Base-by-base conservation (phyloP, 2,797 vertebrate species). In the Pteropus rufus region DNA sequence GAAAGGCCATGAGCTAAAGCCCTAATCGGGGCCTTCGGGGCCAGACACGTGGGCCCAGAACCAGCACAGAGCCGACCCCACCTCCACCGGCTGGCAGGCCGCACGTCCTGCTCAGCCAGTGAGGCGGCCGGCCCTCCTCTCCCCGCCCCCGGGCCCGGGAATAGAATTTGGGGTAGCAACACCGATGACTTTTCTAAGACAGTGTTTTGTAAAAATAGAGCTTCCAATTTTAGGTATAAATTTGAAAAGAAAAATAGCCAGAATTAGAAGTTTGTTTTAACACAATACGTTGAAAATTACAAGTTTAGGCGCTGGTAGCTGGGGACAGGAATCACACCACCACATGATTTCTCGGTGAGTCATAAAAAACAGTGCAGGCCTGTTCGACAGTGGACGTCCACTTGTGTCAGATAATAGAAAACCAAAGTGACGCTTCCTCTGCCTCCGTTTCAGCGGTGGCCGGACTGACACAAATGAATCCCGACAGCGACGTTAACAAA, bases 211-310 rank as follows among this genome's bases (percentile, higher is more conserved):
- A 97, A 97, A 97, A 98, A 96, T 76, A 97, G 94, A 93, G 73
- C 94, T 96, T 96, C 96, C 91, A 96, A 77, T 91, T 97, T 97
- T 96, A 97, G 94, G 72, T 11, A 60, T 93, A 82, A 96, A 97
- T 91, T 44, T 56, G 87, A 97, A 96, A 96, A 96, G 86, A 93
- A 98, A 97, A 97, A 94, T 70, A 93, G 70, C 91, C 92, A 96
- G 93, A 97, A 97, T 97, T 96, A 96, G 95, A 97, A 94, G 54
- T 89, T 73, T 97, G 93, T 91, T 97, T 97, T 97, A 97, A 96
- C 89, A 97, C 96, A 96, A 96, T 94, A 94, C 54, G 82, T 14
- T 97, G 95, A 96, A 95, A 97, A 97, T 96, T 92, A 83, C 64
- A 95, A 97, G 97, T 96, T 91, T 91, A 93, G 89, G 75, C 1